A percentile compares a stretch with the other conserved stretches of the same genome.
Evolutionary conservation across 2,888 invertebrate species (phyloP).

Genomic region (Epistrophe grossulariae): DNA sequence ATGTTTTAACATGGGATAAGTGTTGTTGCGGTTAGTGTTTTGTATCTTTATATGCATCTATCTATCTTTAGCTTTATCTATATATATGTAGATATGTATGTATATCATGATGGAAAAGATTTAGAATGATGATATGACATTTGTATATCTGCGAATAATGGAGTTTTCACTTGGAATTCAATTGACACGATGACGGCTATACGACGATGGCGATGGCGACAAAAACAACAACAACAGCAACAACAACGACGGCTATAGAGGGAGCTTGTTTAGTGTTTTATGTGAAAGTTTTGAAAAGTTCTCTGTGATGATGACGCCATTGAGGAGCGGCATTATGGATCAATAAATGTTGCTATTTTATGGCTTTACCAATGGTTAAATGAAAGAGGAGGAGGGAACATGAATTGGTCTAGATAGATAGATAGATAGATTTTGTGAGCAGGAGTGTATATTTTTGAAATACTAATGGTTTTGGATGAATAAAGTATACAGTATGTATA

Average conservation of each 20-base stretch:
- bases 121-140: slow-evolving; percentile 35
- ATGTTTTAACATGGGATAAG: slow-evolving; percentile 63
- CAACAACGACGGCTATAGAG: background rate
- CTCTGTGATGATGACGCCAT: slow-evolving; percentile 65
- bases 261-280: slow-evolving; percentile 39
- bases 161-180: slow-evolving; percentile 68
- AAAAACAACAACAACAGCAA: too few relatives aligned
- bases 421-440: slow-evolving; percentile 18
- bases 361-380: background rate
- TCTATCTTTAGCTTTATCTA: background rate
- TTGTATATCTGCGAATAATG: slow-evolving; percentile 50
- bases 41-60: background rate
- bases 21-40: slow-evolving; percentile 48
- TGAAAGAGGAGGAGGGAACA: background rate
- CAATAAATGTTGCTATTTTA: slow-evolving; percentile 61
- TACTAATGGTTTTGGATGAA: slow-evolving; percentile 29
- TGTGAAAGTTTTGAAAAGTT: slow-evolving; percentile 43
- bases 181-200: slow-evolving; percentile 58
- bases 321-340: slow-evolving; percentile 74
- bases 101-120: slow-evolving; percentile 4
- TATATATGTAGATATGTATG: background rate
- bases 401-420: slow-evolving; percentile 19
- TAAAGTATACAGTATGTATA: slow-evolving; percentile 10
- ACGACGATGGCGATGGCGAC: background rate
- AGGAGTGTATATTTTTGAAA: slow-evolving; percentile 11